A percentile compares a stretch with the other conserved stretches of the same genome.
Evolutionary conservation across 2,113 vertebrate species (phyloP).

Genomic region (Rhipidura dahli): DNA sequence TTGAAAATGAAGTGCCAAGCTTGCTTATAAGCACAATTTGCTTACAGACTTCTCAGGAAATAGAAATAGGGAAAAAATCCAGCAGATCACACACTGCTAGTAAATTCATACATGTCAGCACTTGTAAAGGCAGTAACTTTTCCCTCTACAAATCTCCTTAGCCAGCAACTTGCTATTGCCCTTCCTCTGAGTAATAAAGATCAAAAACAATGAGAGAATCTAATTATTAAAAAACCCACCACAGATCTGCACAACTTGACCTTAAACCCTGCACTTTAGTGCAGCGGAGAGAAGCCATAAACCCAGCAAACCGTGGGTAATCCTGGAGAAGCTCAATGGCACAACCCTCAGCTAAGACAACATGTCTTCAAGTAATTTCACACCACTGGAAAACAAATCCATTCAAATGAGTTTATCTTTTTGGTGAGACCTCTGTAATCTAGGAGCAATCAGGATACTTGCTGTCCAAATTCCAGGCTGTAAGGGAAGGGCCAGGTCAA

Average conservation of each 20-base stretch:
- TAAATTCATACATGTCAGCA: fast-evolving
- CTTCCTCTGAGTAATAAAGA: background rate
- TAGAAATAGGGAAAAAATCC: background rate
- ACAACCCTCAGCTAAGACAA: background rate
- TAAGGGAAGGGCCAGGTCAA: background rate
- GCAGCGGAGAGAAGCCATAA: background rate
- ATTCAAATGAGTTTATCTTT: background rate
- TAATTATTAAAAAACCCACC: background rate
- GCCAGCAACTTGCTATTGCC: too few species aligned
- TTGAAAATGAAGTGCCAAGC: background rate
- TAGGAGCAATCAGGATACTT: background rate
- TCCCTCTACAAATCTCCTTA: background rate
- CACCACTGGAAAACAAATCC: background rate
- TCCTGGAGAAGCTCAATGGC: background rate
- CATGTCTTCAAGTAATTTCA: background rate
- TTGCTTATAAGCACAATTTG: background rate
- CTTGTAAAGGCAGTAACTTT: background rate
- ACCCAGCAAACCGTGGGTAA: background rate
- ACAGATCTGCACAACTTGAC: background rate
- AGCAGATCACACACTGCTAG: fast-evolving
- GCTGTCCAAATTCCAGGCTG: background rate
- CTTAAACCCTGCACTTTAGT: background rate
- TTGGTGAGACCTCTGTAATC: background rate
- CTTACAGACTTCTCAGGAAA: background rate
- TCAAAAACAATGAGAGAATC: background rate